Evolutionary conservation across 2,113 vertebrate genomes (phyloP).

Genomic region (Peromyscus californicus): DNA sequence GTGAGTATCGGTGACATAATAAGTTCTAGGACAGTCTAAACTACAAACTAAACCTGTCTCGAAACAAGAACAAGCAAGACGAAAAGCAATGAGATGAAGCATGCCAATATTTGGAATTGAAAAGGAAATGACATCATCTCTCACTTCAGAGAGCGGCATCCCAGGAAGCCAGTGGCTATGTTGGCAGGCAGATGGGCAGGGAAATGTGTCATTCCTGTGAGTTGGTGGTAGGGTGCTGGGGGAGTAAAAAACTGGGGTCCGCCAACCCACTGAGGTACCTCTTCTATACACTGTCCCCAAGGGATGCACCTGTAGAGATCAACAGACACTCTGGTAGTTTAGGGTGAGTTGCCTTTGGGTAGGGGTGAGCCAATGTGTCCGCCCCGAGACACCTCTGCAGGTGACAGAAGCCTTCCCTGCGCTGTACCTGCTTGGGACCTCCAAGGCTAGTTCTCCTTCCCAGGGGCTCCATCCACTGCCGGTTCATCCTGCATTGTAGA

Average conservation of each 20-base stretch:
- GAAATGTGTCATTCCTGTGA: background rate
- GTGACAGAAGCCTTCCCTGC: background rate
- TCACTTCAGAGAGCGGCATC: background rate
- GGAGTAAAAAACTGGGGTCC: background rate
- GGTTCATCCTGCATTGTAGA: background rate
- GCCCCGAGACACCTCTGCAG: background rate
- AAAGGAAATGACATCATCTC: background rate
- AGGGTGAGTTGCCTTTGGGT: background rate
- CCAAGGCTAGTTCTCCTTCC: background rate
- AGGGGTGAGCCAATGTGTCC: background rate
- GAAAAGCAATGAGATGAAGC: background rate
- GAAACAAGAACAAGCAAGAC: background rate
- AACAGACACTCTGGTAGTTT: background rate
- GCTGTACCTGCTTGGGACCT: background rate
- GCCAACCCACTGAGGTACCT: background rate
- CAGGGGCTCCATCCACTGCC: background rate
- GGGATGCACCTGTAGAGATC: background rate
- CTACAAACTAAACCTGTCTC: background rate
- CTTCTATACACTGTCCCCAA: background rate
- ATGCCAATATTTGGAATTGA: background rate
- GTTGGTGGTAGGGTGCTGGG: no score
- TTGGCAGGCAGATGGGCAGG: background rate
- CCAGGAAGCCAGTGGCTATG: background rate
- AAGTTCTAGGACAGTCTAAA: background rate
- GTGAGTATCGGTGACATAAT: background rate